Evolutionary conservation across 2,888 invertebrate species (phyloP).

Genomic region (Spisula subtruncata): DNA sequence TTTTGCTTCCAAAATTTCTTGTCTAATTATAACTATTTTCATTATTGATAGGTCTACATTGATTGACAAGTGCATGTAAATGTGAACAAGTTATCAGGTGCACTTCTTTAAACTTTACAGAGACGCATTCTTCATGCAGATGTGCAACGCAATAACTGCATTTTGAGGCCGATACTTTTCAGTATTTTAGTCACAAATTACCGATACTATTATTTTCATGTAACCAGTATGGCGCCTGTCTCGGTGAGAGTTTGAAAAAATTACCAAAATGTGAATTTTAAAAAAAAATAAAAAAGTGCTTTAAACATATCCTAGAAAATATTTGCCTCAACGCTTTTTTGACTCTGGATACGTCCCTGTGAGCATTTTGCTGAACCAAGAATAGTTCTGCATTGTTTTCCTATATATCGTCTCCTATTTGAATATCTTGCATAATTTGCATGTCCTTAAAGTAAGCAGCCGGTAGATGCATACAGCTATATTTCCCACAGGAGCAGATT

Average conservation of each 20-base stretch:
- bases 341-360: no score
- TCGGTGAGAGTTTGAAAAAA: no score
- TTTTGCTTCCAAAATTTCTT: constrained; percentile 14
- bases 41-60: not conserved
- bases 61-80: not conserved
- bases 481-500: not conserved
- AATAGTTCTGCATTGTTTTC: not conserved
- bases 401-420: not conserved
- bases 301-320: no score
- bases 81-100: not conserved
- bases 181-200: no score
- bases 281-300: no score
- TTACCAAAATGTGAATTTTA: no score
- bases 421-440: not conserved
- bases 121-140: no score
- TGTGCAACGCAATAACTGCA: no score
- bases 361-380: not conserved
- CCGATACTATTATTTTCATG: no score
- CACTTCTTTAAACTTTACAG: not conserved
- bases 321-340: no score
- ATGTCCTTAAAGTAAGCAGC: not conserved
- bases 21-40: constrained; percentile 17
- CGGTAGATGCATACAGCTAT: not conserved
- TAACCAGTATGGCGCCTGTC: no score
- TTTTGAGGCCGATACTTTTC: no score